Base-by-base conservation (phyloP, 2,113 vertebrate species). In the Scytalopus superciliaris region DNA sequence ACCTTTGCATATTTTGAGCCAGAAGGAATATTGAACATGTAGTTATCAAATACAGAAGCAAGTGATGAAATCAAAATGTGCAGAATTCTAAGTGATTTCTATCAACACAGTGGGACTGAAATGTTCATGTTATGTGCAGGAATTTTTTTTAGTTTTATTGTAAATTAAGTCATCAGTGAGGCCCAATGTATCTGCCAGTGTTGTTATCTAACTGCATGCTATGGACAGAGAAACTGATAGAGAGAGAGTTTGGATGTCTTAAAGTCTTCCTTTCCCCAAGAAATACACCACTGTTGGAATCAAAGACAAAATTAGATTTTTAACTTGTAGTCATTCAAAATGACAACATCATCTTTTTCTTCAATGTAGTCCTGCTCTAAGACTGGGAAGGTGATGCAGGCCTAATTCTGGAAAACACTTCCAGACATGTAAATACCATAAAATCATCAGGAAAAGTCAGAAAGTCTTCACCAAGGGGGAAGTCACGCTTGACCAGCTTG, bases 101-200 rank as follows among this genome's bases (percentile, higher is more conserved):
- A 18, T 55, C 27, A 83, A 23, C 2, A 70, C 3, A 67, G 74
- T 9, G 24, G 2, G 4, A 62, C 14, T 66, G 22, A 68, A 90
- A 66, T 60, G 39, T 1, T 62, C 1, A 31, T 33, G 12, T 35
- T 70, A 30, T 0, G 0, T 3, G 3, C 8, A 66, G 30, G 10
- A 21, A 5, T 37, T 52, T 69, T 49, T 78, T 64, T 64, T 45
- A 31, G 4, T 69, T 83, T 75, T 35, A 6, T 11, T 85, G 15
- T 35, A 75, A 79, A 47, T 30, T 47, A 13, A 62, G 23, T 50
- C 12, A 66, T 17, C 23, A 62, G 6, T 25, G 52, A 83, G 82
- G 13, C 11, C 18, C 2, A 52, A 2, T 40, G 5, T 60, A 31
- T 22, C 35, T 90, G 19, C 5, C 22, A 50, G 14, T 50, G 31